These are phyloP conservation scores for Engystomops pustulosus DNA, from an alignment of 2,113 vertebrate species.

Conservation along the genomic window DNA sequence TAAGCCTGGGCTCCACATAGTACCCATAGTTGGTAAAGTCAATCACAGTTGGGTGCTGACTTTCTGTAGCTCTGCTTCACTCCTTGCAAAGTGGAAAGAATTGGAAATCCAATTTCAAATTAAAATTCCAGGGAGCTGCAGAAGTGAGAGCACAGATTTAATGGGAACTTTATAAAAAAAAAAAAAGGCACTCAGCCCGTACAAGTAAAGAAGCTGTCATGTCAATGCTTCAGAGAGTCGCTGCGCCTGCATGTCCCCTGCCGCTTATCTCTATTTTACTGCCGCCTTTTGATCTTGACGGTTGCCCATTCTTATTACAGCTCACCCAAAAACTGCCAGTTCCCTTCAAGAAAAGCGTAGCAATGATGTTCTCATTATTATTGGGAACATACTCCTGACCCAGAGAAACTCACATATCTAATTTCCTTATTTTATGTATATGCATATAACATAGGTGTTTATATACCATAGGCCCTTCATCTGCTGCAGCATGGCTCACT, in stretches of 20 bases:
- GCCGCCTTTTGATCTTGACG: slow-evolving; percentile 13
- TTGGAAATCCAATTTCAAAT: slow-evolving; percentile 38
- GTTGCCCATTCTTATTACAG: background rate
- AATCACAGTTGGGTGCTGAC: slow-evolving; percentile 28
- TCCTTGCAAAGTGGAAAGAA: slow-evolving; percentile 40
- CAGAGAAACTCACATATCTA: too few relatives aligned
- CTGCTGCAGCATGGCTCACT: too few relatives aligned
- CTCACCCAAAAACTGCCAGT: background rate
- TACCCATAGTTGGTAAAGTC: background rate
- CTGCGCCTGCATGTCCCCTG: background rate
- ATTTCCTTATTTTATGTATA: too few relatives aligned
- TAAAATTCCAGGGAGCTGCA: slow-evolving; percentile 7
- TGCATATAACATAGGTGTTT: too few relatives aligned
- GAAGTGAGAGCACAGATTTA: slow-evolving; percentile 19
- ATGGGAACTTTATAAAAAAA: slow-evolving; percentile 31
- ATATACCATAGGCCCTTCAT: too few relatives aligned
- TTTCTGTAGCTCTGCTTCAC: background rate
- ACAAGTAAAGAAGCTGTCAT: slow-evolving; percentile 26
- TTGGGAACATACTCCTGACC: background rate
- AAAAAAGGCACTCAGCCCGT: background rate
- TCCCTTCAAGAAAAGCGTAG: too few relatives aligned
- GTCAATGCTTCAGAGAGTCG: background rate
- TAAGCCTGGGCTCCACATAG: background rate
- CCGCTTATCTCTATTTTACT: slow-evolving; percentile 3
- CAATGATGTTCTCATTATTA: background rate